Evolutionary conservation across 2,113 vertebrate genomes (phyloP).

Genomic region (Pterocles burchelli): DNA sequence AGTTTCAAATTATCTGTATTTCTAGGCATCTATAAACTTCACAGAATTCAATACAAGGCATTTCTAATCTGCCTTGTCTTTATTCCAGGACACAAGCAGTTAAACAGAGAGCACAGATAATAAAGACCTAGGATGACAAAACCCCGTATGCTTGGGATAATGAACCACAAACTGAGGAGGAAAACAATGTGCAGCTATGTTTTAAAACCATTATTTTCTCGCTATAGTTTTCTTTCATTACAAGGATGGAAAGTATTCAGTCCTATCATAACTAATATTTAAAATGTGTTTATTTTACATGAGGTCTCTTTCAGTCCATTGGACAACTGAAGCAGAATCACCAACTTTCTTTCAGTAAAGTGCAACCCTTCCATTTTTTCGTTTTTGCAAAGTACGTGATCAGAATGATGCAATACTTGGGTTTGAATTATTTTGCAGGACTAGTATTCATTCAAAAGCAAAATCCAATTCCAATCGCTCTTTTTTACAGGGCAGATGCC

Average conservation of each 20-base stretch:
- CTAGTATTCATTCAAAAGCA: not conserved
- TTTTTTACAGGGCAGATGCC: not conserved
- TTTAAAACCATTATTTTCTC: not conserved
- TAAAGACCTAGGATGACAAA: conserved; percentile 9
- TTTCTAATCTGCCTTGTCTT: not conserved
- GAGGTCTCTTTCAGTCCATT: not conserved
- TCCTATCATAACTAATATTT: not conserved
- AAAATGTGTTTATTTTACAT: not conserved
- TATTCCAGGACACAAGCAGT: not conserved
- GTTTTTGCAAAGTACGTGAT: not conserved
- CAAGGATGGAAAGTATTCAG: not conserved
- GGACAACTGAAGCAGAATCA: not conserved
- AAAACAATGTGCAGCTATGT: not conserved
- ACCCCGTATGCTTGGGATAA: not conserved
- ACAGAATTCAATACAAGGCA: not conserved
- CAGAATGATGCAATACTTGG: not conserved
- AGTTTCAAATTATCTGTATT: not conserved
- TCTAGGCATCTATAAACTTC: not conserved
- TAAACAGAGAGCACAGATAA: not conserved
- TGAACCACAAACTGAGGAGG: conserved; percentile 19
- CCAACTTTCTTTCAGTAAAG: not conserved
- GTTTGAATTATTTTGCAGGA: not conserved
- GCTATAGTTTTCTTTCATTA: not conserved
- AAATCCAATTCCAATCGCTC: not conserved
- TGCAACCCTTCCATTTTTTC: not conserved